Percentiles rank a stretch among this genome's conserved stretches.
phyloP scores from a whole-genome alignment of 2,888 invertebrate genomes.

The Caenorhabditis wallacei region DNA sequence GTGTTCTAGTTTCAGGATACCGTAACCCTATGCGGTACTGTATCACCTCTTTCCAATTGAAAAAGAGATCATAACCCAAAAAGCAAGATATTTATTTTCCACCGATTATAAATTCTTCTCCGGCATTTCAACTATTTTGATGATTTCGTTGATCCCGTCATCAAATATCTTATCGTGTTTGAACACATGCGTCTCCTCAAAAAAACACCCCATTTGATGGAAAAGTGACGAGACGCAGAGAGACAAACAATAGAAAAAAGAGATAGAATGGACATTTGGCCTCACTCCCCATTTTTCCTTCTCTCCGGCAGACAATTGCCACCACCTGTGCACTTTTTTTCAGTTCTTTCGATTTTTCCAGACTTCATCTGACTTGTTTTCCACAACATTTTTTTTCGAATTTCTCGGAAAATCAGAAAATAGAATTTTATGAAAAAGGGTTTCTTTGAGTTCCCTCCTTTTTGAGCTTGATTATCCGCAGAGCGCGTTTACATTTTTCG shows the following conservation, averaged over 20 bases:
- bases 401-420: background rate
- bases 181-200: conserved; percentile 40
- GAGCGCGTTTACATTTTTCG: conserved; percentile 32
- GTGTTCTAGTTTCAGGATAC: too few relatives aligned
- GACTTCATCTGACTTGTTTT: background rate
- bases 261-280: conserved; percentile 43
- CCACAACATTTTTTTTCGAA: background rate
- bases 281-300: conserved; percentile 15
- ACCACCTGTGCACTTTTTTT: conserved; percentile 50
- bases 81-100: too few relatives aligned
- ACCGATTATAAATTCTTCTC: too few relatives aligned
- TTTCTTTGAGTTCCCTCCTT: conserved; percentile 6
- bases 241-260: conserved; percentile 27
- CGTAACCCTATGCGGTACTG: too few relatives aligned
- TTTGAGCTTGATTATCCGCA: conserved; percentile 1
- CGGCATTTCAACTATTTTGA: background rate
- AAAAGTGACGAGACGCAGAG: conserved; percentile 29
- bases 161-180: conserved; percentile 31
- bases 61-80: too few relatives aligned
- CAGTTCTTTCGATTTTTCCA: conserved; percentile 4
- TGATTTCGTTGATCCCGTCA: conserved; percentile 27
- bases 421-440: background rate
- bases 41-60: too few relatives aligned
- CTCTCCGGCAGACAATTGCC: conserved; percentile 28
- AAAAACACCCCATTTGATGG: conserved; percentile 22